A percentile compares a stretch with the other conserved stretches of the same genome.
Conservation (phyloP, 2,797 vertebrate genomes). For the Macropus fuliginosus region DNA sequence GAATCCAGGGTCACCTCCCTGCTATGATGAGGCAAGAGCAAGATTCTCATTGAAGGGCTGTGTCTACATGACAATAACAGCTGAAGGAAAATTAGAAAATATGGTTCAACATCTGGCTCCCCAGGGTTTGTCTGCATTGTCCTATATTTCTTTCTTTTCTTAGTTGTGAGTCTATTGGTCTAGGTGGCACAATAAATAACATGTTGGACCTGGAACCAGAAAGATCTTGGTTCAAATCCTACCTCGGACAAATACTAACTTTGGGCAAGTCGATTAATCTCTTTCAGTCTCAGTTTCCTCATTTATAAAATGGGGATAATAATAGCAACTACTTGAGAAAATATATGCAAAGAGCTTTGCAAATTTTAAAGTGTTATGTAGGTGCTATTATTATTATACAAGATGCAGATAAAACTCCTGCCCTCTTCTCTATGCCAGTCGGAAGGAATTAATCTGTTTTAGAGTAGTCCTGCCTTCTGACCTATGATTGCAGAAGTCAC, state of each 20-base stretch:
- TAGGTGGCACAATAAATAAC: not conserved
- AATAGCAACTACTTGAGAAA: not conserved
- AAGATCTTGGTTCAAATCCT: not conserved
- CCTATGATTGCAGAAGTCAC: not conserved
- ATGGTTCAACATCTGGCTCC: accelerated
- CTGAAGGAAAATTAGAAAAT: accelerated
- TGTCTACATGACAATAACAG: not conserved
- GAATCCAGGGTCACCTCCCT: not conserved
- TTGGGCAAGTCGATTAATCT: not conserved
- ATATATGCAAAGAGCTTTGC: not conserved
- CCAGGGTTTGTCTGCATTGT: accelerated
- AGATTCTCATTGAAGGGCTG: not conserved
- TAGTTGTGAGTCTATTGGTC: not conserved
- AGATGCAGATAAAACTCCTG: not conserved
- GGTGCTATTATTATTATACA: not conserved
- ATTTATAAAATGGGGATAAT: not conserved
- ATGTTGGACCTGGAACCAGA: not conserved
- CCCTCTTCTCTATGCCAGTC: not conserved
- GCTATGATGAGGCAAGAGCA: not conserved
- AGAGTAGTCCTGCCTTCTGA: not conserved
- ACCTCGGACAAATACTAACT: not conserved
- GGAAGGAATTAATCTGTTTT: not conserved
- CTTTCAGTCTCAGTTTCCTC: not conserved
- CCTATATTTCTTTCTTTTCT: accelerated
- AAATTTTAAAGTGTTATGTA: not conserved